Conservation (phyloP, 2,888 invertebrate genomes). For the Flexamia atlantica region DNA sequence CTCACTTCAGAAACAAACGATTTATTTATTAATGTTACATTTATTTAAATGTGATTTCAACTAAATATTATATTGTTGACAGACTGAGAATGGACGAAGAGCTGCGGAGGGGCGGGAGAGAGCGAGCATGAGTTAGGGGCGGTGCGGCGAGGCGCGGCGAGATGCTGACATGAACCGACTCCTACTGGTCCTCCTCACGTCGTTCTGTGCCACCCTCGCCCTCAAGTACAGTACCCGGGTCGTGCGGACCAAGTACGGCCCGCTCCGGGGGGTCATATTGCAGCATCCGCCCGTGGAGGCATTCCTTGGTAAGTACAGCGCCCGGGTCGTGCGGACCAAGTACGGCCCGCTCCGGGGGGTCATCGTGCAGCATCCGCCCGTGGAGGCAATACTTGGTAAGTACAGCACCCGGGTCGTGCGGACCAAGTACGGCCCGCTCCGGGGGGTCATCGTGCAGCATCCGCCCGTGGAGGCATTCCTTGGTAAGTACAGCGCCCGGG, state of each 20-base stretch:
- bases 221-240: conserved; percentile 90
- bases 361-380: too few species aligned
- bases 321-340: too few species aligned
- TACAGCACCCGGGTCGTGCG: too few species aligned
- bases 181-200: conserved; percentile 70
- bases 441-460: too few species aligned
- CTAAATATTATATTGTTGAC: background rate
- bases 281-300: conserved; percentile 92
- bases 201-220: conserved; percentile 75
- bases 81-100: background rate
- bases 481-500: too few species aligned
- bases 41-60: too few species aligned
- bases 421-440: too few species aligned
- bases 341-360: too few species aligned
- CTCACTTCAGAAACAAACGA: too few species aligned
- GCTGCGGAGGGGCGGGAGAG: conserved; percentile 50
- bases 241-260: conserved; percentile 94
- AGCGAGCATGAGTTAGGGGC: conserved; percentile 60
- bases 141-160: conserved; percentile 61
- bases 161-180: conserved; percentile 63
- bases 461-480: too few species aligned
- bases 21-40: too few species aligned
- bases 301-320: conserved; percentile 80
- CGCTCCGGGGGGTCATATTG: conserved; percentile 90
- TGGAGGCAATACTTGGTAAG: too few species aligned